phyloP scores from a whole-genome alignment of 2,888 invertebrate genomes.

The Adineta ricciae region DNA sequence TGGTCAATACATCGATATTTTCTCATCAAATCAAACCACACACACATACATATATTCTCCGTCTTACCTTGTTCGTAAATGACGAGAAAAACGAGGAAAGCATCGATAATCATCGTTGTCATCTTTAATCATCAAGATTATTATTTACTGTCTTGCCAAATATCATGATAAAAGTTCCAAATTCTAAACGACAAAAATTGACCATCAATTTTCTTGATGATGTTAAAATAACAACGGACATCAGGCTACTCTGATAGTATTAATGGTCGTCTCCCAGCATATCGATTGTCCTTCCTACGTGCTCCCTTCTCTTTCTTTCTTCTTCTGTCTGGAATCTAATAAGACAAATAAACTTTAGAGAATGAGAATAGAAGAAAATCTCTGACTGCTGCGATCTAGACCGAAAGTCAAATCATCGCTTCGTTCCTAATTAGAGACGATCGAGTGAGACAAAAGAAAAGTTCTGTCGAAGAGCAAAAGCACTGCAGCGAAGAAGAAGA shows the following conservation, averaged over 20 bases:
- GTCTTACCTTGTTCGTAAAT: background rate
- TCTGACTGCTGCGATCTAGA: background rate
- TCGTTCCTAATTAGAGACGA: background rate
- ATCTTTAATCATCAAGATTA: background rate
- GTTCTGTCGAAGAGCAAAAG: background rate
- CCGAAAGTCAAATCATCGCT: slow-evolving; percentile 9
- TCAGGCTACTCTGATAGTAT: background rate
- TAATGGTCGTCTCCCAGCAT: background rate
- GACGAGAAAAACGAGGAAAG: background rate
- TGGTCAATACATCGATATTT: background rate
- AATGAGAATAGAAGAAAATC: background rate
- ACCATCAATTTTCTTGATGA: background rate
- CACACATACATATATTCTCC: too few species aligned
- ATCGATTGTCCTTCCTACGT: background rate
- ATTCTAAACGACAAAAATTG: background rate
- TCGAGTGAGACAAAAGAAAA: background rate
- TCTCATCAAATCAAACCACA: background rate
- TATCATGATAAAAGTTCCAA: background rate
- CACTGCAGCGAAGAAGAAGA: background rate
- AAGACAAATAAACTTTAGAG: slow-evolving; percentile 3
- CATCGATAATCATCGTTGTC: background rate
- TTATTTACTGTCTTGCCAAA: background rate
- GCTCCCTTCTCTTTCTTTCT: background rate
- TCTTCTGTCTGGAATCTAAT: background rate
- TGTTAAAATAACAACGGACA: background rate